Base-by-base conservation (phyloP, 2,888 invertebrate genomes). In the Schizaphis graminum region DNA sequence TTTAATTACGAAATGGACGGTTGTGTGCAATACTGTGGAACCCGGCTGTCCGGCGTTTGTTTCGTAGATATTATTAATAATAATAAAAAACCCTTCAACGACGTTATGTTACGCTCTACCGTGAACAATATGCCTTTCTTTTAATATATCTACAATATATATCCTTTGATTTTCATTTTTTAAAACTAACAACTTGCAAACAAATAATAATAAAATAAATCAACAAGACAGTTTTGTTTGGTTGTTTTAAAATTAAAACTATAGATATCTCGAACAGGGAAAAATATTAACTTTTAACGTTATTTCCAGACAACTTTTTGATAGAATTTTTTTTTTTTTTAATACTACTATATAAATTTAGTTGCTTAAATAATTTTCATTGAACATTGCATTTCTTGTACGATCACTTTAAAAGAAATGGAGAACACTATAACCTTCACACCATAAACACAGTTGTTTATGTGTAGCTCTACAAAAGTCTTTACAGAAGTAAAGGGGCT, bases 1-100 rank as follows among this genome's bases (percentile, higher is more conserved):
- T 89, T 61, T 89, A 88, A 88, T 88, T 88, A 88, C 88, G 35
- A 88, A 88, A 88, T 88, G 53, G 88, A 88, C 56, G 56, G n/a
- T 24, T 53, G 53, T 56, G 35, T 53, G 56, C 53, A 88, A 88
- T 53, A 88, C 35, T 24, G 21, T 56, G 44, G 77, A 77, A n/a
- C 44, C n/a, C 86, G 16, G 4, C 85, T 28, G 28, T 47, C 67
- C 16, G 35, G 21, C 35, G 21, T 77, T 77, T 21, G 77, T 77
- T 77, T 77, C 35, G 8, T 13, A 3, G 35, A 35, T 35, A 77
- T 77, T 77, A 77, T 35, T 77, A 77, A 77, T 77, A 77, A 53
- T 16, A 77, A 77, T n/a, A 35, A 77, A 77, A 77, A 35, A 28
- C 10, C 7, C 77, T 21, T 77, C 21, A 47, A 47, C 35, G 16